Conservation (phyloP, 2,888 invertebrate genomes). For the Apotomis betuletana region DNA sequence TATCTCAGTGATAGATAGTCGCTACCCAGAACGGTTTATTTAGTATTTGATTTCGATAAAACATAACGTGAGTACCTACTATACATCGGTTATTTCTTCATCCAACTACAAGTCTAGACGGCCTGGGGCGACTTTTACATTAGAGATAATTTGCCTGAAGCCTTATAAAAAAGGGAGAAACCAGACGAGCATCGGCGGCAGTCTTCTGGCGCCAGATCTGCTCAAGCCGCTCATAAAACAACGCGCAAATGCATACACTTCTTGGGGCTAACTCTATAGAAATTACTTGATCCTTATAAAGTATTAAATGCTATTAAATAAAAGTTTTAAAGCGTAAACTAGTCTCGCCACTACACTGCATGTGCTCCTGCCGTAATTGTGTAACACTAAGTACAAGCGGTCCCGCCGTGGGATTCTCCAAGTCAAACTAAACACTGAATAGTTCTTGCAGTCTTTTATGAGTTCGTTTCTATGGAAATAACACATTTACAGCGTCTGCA, state of each 20-base stretch:
- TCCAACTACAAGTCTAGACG: not conserved
- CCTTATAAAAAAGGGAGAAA: not conserved
- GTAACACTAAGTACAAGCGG: slow-evolving; percentile 32
- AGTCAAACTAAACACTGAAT: not conserved
- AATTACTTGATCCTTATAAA: slow-evolving; percentile 23
- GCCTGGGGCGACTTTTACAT: not conserved
- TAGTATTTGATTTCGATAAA: too few species aligned
- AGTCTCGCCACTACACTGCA: slow-evolving; percentile 15
- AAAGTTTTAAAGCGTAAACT: slow-evolving; percentile 24
- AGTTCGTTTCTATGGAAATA: not conserved
- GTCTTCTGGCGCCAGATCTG: not conserved
- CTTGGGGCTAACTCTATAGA: slow-evolving; percentile 18
- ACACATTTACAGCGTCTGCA: not conserved
- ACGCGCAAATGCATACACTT: slow-evolving; percentile 2
- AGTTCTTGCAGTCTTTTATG: not conserved
- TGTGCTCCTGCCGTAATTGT: slow-evolving; percentile 3
- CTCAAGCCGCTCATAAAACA: slow-evolving; percentile 3
- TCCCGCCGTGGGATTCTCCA: not conserved
- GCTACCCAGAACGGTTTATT: too few species aligned
- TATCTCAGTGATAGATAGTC: too few species aligned
- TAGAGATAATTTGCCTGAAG: not conserved
- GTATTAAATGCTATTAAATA: slow-evolving; percentile 28
- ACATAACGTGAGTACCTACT: slow-evolving; percentile 8
- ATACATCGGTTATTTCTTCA: not conserved
- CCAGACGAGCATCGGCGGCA: not conserved